Evolutionary conservation across 1,140 invertebrate species (phyloP).

Genomic region (Drosophila trapezifrons): DNA sequence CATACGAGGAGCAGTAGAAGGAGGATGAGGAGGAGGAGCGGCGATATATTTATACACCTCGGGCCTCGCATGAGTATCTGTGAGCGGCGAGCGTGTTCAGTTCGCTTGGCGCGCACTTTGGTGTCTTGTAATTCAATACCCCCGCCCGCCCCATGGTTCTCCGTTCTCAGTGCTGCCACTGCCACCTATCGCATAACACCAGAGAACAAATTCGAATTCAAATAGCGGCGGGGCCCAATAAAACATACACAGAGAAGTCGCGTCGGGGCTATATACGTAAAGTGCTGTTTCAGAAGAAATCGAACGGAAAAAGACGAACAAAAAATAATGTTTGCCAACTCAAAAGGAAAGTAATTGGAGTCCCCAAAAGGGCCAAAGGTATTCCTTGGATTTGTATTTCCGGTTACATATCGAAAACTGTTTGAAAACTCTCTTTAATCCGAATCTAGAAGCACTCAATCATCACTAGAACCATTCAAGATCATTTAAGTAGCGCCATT

Average conservation of each 20-base stretch:
- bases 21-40: slow-evolving; percentile 1
- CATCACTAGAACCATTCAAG: slow-evolving; percentile 10
- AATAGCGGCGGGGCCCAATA: slow-evolving; percentile 42
- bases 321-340: slow-evolving; percentile 2
- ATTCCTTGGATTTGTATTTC: slow-evolving; percentile 8
- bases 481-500: slow-evolving; percentile 23
- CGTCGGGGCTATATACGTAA: slow-evolving; percentile 4
- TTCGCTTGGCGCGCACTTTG: slow-evolving; percentile 80
- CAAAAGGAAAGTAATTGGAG: slow-evolving; percentile 19
- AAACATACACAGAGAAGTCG: slow-evolving; percentile 36
- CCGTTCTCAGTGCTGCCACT: slow-evolving; percentile 45
- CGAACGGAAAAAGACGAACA: slow-evolving; percentile 15
- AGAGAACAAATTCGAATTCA: slow-evolving; percentile 56
- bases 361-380: not conserved
- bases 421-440: not conserved
- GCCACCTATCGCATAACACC: slow-evolving; percentile 78
- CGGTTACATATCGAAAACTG: not conserved
- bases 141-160: slow-evolving; percentile 51
- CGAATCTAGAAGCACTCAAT: slow-evolving; percentile 1
- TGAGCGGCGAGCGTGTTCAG: slow-evolving; percentile 62
- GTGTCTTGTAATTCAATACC: slow-evolving; percentile 83
- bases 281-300: slow-evolving; percentile 21
- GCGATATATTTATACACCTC: slow-evolving; percentile 77
- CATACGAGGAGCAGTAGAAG: not conserved
- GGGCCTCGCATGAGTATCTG: slow-evolving; percentile 26